Evolutionary conservation across 23 tunicate genomes (phyloP).

Genomic region (Clavelina lepadiformis): DNA sequence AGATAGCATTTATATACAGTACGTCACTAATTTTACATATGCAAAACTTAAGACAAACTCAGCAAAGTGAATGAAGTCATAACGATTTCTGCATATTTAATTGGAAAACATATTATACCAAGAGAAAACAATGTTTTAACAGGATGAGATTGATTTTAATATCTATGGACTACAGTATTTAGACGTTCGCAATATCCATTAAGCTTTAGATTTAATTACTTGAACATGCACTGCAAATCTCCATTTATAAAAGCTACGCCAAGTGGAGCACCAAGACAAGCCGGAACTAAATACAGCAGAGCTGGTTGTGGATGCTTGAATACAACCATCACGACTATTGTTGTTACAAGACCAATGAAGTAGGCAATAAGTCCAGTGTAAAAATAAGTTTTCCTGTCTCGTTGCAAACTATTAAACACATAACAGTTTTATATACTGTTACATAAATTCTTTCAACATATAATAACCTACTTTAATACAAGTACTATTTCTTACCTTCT

Average conservation of each 20-base stretch:
- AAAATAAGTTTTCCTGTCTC: slow-evolving; percentile 64
- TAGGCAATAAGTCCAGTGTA: slow-evolving; percentile 90
- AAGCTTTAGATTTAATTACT: too few relatives aligned
- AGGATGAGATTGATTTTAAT: too few relatives aligned
- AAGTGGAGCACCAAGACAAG: slow-evolving; percentile 83
- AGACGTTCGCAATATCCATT: too few relatives aligned
- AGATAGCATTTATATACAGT: too few relatives aligned
- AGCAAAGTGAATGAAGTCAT: too few relatives aligned
- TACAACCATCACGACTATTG: slow-evolving; percentile 92
- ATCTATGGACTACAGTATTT: too few relatives aligned
- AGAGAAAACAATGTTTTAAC: too few relatives aligned
- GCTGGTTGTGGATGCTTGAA: slow-evolving; percentile 99
- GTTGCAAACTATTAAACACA: slow-evolving; percentile 51
- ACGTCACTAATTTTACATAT: too few relatives aligned
- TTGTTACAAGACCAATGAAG: slow-evolving; percentile 76
- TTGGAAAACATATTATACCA: too few relatives aligned
- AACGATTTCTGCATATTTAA: too few relatives aligned
- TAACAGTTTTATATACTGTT: neutral
- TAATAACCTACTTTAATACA: neutral
- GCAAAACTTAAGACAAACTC: too few relatives aligned
- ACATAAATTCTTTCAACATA: neutral
- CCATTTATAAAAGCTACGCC: slow-evolving; percentile 77
- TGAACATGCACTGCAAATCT: slow-evolving; percentile 76
- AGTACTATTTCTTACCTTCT: slow-evolving; percentile 64
- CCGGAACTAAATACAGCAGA: slow-evolving; percentile 93